phyloP scores from a whole-genome alignment of 2,797 vertebrate species.

The Hippoglossus hippoglossus region DNA sequence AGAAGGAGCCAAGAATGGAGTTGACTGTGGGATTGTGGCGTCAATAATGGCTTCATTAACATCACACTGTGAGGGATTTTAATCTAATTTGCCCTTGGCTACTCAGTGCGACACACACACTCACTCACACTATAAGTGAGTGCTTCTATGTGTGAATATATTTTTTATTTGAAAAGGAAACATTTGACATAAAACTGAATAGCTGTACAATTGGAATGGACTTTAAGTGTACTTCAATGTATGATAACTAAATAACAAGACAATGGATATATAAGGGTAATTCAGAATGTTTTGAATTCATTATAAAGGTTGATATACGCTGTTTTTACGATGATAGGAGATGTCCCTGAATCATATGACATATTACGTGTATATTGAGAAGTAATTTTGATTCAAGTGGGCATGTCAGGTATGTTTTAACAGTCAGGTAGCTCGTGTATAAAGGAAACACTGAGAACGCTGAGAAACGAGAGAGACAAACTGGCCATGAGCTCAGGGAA shows the following conservation, averaged over 20 bases:
- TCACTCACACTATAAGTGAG: neutral
- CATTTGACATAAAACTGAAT: neutral
- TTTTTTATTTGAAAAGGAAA: neutral
- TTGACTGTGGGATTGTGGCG: slow-evolving; percentile 15
- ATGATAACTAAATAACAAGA: neutral
- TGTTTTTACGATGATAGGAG: too few relatives aligned
- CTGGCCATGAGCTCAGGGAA: too few relatives aligned
- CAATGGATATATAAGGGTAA: neutral
- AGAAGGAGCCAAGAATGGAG: slow-evolving; percentile 28
- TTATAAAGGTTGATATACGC: too few relatives aligned
- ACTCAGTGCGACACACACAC: slow-evolving; percentile 6
- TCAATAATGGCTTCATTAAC: slow-evolving; percentile 54
- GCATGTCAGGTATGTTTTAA: too few relatives aligned
- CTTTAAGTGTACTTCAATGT: neutral
- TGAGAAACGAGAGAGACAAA: too few relatives aligned
- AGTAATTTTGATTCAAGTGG: too few relatives aligned
- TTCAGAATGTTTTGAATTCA: too few relatives aligned
- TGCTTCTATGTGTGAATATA: too few relatives aligned
- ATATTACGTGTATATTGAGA: too few relatives aligned
- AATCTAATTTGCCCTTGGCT: slow-evolving; percentile 41
- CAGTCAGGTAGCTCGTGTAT: too few relatives aligned
- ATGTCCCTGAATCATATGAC: too few relatives aligned
- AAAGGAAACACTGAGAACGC: too few relatives aligned
- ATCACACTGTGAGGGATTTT: slow-evolving; percentile 43
- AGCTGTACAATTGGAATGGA: neutral